Evolutionary conservation across 30 jellyfish, hydroid and myxozoan species (phyloP).

Genomic region (Chrysaora quinquecirrha): DNA sequence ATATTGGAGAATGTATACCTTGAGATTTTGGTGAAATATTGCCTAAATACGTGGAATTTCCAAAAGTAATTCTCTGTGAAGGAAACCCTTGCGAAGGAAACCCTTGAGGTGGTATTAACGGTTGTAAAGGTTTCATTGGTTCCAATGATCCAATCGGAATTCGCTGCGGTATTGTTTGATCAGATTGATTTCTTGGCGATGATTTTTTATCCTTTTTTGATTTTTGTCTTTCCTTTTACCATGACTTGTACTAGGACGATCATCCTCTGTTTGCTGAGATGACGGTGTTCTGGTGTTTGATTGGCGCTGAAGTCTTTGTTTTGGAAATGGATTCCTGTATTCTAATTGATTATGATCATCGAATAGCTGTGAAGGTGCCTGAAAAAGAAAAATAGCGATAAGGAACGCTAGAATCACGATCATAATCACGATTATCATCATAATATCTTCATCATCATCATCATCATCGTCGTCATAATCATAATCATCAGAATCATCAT

Average conservation of each 20-base stretch:
- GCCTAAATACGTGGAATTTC: neutral
- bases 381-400: neutral
- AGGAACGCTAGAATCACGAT: too few species aligned
- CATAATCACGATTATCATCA: neutral
- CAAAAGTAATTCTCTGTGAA: too few species aligned
- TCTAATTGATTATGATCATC: conserved; percentile 55
- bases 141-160: conserved; percentile 51
- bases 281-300: neutral
- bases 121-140: conserved; percentile 75
- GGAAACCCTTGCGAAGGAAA: conserved; percentile 32
- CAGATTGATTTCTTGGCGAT: conserved; percentile 31
- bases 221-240: conserved; percentile 48
- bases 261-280: conserved; percentile 34
- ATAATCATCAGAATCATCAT: too few species aligned
- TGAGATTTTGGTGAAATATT: conserved; percentile 11
- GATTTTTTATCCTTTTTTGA: conserved; percentile 26
- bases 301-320: conserved; percentile 24
- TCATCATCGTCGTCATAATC: too few species aligned
- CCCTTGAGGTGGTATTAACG: conserved; percentile 57
- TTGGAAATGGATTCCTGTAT: conserved; percentile 54
- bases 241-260: conserved; percentile 42
- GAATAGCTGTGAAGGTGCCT: conserved; percentile 18
- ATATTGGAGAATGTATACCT: conserved; percentile 1
- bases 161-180: conserved; percentile 14
- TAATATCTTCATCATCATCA: too few species aligned